These are phyloP conservation scores for Apodemus sylvaticus DNA, from an alignment of 2,113 vertebrate genomes.

Conservation along the genomic window DNA sequence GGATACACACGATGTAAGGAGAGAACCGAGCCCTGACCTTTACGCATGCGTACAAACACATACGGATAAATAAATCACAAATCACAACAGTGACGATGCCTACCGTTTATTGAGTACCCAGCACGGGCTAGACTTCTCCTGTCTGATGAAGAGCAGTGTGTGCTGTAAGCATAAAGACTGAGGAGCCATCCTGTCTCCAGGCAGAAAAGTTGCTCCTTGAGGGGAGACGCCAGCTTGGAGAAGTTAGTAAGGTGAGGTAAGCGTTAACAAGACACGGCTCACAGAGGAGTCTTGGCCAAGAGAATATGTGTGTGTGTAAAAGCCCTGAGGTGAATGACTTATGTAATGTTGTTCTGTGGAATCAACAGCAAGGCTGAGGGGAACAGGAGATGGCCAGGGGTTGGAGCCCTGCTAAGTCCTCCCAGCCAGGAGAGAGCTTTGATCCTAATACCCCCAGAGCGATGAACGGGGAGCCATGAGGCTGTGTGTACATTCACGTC, in stretches of 20 bases:
- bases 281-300: neutral
- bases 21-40: neutral
- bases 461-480: neutral
- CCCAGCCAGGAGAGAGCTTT: neutral
- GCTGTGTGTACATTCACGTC: neutral
- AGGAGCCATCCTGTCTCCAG: neutral
- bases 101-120: neutral
- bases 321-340: neutral
- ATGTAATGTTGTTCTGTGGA: neutral
- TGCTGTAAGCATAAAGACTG: neutral
- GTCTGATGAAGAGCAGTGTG: neutral
- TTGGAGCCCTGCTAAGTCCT: neutral
- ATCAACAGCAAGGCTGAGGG: neutral
- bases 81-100: neutral
- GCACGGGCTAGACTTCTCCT: rapidly evolving
- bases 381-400: neutral
- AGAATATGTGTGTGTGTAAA: neutral
- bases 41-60: no score
- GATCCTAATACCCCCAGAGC: neutral
- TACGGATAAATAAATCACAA: neutral
- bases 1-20: neutral
- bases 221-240: neutral
- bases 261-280: neutral
- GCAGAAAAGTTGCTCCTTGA: neutral
- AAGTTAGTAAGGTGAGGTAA: neutral